Base-by-base conservation (phyloP, 1,140 invertebrate species). In the Sinonovacula constricta region DNA sequence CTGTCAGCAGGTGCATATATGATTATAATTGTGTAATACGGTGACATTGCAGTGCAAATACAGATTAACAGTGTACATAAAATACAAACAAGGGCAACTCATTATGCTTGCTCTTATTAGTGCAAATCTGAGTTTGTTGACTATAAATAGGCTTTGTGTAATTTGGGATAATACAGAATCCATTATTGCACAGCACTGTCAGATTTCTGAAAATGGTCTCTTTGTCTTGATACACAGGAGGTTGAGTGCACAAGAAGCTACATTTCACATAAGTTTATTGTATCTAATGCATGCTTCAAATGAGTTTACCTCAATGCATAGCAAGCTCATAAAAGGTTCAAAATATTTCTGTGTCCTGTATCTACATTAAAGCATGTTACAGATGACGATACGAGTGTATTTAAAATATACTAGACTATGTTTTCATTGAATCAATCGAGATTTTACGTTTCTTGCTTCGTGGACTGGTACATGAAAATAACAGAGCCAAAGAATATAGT, bases 51-150 rank as follows among this genome's bases (percentile, higher is more conserved):
- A 7, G 71, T 45, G 83, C 81, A 53, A 84, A 84, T 70, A 82
- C 80, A 74, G 83, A 84, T 56, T 62, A 80, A 24, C 80, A 82
- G 39, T 53, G n/a, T n/a, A n/a, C n/a, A n/a, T n/a, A n/a, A n/a
- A n/a, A n/a, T n/a, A 76, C 15, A 74, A 80, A 14, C 30, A 65
- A 30, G 70, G 7, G 83, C 81, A 39, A 81, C 78, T 24, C 80
- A 82, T 62, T 84, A 82, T 76, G 80, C 82, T 24, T 82, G 80
- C 56, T 51, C 60, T 30, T 84, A 84, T 45, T 30, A 82, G 18
- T 84, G 80, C 39, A 82, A 84, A 69, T 51, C 72, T 45, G 80
- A 84, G 57, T 76, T 76, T 24, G 78, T 77, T 68, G 80, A 82
- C 36, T 59, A 80, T 45, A 80, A 68, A 60, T 56, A 78, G 57